phyloP scores from a whole-genome alignment of 35 echinoderm and acorn worm species.

The Chiridota heheva region DNA sequence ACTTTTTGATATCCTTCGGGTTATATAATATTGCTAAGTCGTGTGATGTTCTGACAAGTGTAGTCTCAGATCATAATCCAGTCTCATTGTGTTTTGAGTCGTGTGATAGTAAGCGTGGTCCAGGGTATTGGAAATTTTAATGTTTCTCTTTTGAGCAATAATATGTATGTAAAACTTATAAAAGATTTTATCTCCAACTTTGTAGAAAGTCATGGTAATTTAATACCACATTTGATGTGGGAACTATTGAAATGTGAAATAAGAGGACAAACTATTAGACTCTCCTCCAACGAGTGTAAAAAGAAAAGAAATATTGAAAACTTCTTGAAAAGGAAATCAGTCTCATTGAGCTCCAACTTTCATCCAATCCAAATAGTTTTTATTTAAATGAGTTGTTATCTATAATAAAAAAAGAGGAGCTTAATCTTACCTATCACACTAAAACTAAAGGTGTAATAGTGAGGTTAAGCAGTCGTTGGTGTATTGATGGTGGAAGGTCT shows the following conservation, averaged over 20 bases:
- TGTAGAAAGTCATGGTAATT: neutral
- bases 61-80: no score
- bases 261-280: neutral
- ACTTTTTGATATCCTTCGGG: no score
- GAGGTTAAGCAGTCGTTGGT: neutral
- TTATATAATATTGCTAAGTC: no score
- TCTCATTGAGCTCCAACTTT: conserved; percentile 11
- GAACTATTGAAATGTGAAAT: conserved; percentile 13
- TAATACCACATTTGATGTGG: neutral
- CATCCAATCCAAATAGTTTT: neutral
- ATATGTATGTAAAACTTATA: no score
- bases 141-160: no score
- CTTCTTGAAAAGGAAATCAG: conserved; percentile 7
- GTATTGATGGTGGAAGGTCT: neutral
- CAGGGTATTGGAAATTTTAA: no score
- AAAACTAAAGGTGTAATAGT: conserved; percentile 20
- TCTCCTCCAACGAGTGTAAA: neutral
- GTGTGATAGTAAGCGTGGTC: no score
- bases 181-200: no score
- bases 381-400: neutral
- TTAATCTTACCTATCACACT: neutral
- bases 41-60: no score
- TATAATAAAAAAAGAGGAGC: conserved; percentile 4
- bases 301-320: neutral
- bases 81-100: no score